These are phyloP conservation scores for Chionoecetes opilio DNA, from an alignment of 1,140 invertebrate species.

Conservation along the genomic window DNA sequence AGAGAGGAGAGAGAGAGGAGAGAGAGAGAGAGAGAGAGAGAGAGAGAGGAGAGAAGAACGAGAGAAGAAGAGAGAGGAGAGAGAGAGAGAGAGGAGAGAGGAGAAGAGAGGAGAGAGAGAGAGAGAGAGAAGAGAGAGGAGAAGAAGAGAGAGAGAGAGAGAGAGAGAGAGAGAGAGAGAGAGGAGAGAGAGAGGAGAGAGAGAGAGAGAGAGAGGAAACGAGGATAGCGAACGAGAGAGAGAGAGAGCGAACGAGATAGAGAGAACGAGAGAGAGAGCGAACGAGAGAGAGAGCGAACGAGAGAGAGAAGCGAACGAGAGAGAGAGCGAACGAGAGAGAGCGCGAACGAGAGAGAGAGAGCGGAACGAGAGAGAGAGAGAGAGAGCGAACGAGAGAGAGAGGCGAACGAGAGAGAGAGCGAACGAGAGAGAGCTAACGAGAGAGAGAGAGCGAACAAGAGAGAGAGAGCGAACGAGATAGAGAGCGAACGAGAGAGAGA, in stretches of 20 bases:
- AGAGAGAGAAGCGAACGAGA: neutral
- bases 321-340: too few relatives aligned
- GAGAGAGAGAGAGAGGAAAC: conserved; percentile 12
- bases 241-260: neutral
- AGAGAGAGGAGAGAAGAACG: neutral
- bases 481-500: conserved; percentile 32
- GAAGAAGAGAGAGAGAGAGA: neutral
- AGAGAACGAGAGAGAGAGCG: neutral
- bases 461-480: neutral
- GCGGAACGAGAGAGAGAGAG: neutral
- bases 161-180: too few relatives aligned
- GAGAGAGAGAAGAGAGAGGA: conserved; percentile 36
- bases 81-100: neutral
- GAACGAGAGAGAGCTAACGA: neutral
- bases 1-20: neutral
- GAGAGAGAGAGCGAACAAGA: too few relatives aligned
- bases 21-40: conserved; percentile 15
- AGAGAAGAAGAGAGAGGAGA: conserved; percentile 2
- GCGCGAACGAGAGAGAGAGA: too few relatives aligned
- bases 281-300: neutral
- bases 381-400: conserved; percentile 24
- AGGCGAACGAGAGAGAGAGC: neutral
- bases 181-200: neutral
- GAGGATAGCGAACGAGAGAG: neutral
- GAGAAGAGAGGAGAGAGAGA: neutral